Base-by-base conservation (phyloP, 2,888 invertebrate species). In the Eurois occulta region DNA sequence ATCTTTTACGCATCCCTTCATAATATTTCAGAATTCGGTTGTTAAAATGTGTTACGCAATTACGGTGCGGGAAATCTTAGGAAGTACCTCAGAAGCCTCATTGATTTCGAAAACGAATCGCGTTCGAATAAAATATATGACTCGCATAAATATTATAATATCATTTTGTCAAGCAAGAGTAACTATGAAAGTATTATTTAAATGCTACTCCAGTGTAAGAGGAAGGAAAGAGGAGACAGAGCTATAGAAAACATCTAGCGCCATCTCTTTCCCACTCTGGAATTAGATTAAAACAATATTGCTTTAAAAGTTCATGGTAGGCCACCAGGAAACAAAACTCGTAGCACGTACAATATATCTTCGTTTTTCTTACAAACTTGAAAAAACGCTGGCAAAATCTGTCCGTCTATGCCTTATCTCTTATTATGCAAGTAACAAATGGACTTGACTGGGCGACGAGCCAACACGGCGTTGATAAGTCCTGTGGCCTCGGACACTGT, bases 351-450 rank as follows among this genome's bases (percentile, higher is more conserved):
- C 65, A 78, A 32, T 62, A 28, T 62, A 21, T 67, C 60, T 43
- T 65, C 18, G 13, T 48, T 58, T 67, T 71, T 82, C 72, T 81
- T 85, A 75, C 35, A 65, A 64, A 78, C 65, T 66, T 65, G 58
- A 5, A 74, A 75, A 86, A 86, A 86, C 41, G 43, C 69, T 75
- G 74, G 69, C 72, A 70, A 43, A n/a, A 52, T 58, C 48, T 46
- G 72, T 78, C 52, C 65, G 72, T 64, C 78, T 55, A 32, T 71
- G 38, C 52, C 77, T 88, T 85, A 88, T 88, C 87, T 85, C 32
- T 24, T 72, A 55, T 69, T 77, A 77, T 86, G 77, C 84, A 87
- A 75, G 85, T 81, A 71, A 84, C 86, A 75, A 84, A 84, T 86
- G 70, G 69, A 72, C 66, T 66, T 75, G 81, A 67, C 48, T 65